Conservation (phyloP, 53 echinoderm and acorn worm species). For the Astropecten irregularis region DNA sequence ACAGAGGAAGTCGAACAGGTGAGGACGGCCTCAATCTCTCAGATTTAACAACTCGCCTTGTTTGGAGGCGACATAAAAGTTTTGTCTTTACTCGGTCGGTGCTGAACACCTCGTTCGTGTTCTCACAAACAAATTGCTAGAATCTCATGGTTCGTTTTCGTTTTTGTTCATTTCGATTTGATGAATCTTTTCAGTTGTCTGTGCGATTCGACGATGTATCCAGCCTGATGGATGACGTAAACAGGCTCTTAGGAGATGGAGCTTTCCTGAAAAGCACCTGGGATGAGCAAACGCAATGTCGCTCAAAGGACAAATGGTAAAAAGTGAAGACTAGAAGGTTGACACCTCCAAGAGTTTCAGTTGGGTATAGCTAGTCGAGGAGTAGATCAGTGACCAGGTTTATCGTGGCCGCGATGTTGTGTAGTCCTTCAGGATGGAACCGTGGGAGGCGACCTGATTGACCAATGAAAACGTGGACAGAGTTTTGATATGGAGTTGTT, state of each 20-base stretch:
- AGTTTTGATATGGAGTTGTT: neutral
- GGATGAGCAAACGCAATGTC: neutral
- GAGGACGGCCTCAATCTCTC: neutral
- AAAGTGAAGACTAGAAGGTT: neutral
- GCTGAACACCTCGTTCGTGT: too few species aligned
- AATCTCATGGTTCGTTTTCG: neutral
- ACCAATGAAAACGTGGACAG: neutral
- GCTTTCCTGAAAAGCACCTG: neutral
- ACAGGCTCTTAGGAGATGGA: neutral
- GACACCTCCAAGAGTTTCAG: too few species aligned
- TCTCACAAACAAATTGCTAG: neutral
- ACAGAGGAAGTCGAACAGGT: neutral
- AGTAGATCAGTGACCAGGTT: neutral
- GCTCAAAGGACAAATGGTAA: constrained; percentile 22
- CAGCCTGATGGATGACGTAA: neutral
- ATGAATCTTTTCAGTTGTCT: neutral
- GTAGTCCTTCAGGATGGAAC: neutral
- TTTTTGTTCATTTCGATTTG: neutral
- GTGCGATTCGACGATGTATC: neutral
- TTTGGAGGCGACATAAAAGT: neutral
- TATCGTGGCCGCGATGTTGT: neutral
- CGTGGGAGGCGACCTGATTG: neutral
- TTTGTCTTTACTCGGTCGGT: neutral
- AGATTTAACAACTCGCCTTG: too few species aligned
- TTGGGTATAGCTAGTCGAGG: neutral